Percentiles rank a stretch among this genome's conserved stretches.
These are phyloP conservation scores for Platalea minor DNA, from an alignment of 2,797 vertebrate species.

Conservation along the genomic window DNA sequence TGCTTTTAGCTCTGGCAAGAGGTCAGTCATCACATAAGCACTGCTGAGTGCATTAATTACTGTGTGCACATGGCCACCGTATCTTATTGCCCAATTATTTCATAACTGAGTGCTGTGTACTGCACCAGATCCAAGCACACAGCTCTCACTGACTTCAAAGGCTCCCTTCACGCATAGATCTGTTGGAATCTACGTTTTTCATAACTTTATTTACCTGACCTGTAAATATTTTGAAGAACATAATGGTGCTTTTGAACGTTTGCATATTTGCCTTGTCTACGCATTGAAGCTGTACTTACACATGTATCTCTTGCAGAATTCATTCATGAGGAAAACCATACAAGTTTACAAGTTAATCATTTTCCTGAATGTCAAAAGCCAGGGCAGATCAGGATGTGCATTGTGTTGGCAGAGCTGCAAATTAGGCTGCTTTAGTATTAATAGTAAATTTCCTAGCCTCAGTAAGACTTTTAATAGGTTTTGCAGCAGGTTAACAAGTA, in stretches of 20 bases:
- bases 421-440: constrained; percentile 39
- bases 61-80: background rate
- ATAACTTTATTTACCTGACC: background rate
- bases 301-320: constrained; percentile 51
- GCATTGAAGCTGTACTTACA: constrained; percentile 38
- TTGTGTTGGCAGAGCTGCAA: constrained; percentile 2
- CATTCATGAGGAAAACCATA: constrained; percentile 67
- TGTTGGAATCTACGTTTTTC: background rate
- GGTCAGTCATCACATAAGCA: background rate
- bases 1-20: background rate
- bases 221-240: constrained; percentile 15
- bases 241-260: background rate
- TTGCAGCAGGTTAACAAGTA: constrained; percentile 1
- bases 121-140: background rate
- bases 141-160: background rate
- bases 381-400: constrained; percentile 33
- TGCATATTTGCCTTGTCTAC: background rate
- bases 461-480: background rate
- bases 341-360: constrained; percentile 60
- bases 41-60: background rate
- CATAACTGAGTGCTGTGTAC: background rate
- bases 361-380: constrained; percentile 43
- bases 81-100: constrained; percentile 32
- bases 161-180: background rate
- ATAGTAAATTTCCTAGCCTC: constrained; percentile 9